phyloP scores from a whole-genome alignment of 2,113 vertebrate genomes.

The Malurus cyaneus region DNA sequence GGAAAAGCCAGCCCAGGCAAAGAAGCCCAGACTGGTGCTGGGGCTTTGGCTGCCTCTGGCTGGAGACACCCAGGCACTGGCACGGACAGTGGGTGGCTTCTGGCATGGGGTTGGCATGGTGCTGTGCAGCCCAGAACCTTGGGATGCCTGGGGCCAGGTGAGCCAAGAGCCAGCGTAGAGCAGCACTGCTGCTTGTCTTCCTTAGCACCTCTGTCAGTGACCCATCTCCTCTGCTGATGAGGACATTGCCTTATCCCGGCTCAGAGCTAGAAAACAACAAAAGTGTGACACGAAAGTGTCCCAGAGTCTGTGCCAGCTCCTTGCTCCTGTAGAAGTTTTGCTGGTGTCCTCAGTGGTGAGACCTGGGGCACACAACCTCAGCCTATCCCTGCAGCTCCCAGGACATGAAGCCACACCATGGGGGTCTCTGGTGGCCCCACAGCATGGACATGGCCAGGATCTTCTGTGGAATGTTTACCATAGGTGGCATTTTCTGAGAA shows the following conservation, averaged over 20 bases:
- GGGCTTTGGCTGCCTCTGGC: background rate
- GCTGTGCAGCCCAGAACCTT: background rate
- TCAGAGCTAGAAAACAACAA: background rate
- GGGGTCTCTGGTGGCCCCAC: background rate
- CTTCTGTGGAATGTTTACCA: background rate
- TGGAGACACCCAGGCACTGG: background rate
- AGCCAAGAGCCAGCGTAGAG: background rate
- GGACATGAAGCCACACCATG: background rate
- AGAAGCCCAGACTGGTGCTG: background rate
- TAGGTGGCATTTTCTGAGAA: background rate
- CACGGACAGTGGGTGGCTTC: background rate
- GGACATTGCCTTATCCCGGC: background rate
- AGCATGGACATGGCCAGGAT: background rate
- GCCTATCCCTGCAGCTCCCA: background rate
- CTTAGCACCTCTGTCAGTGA: background rate
- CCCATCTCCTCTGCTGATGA: background rate
- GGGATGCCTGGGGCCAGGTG: background rate
- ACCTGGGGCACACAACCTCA: background rate
- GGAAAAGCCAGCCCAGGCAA: background rate
- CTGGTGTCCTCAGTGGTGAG: background rate
- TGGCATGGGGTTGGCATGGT: fast-evolving
- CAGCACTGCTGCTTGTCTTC: background rate
- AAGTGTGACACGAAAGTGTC: background rate
- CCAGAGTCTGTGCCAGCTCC: background rate
- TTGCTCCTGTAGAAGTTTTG: background rate